Conservation (phyloP, 2,797 vertebrate species). For the Microchirus variegatus region DNA sequence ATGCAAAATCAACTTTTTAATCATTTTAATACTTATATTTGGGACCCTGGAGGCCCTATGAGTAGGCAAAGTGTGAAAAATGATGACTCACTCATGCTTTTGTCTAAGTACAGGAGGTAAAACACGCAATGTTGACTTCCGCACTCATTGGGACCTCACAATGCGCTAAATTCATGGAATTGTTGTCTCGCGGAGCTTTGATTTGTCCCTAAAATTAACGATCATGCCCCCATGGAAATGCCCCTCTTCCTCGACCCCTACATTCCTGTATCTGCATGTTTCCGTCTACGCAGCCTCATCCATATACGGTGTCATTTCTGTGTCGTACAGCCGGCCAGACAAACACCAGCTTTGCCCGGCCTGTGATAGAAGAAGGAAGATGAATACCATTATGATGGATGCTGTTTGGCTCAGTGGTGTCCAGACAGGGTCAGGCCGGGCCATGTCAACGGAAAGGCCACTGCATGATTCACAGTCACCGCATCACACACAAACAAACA, state of each 20-base stretch:
- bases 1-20: too few species aligned
- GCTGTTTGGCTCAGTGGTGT: constrained; percentile 45
- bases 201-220: too few species aligned
- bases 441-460: constrained; percentile 63
- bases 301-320: constrained; percentile 1
- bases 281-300: constrained; percentile 4
- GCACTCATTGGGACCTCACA: too few species aligned
- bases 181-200: too few species aligned
- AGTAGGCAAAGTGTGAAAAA: too few species aligned
- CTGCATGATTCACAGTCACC: constrained; percentile 55
- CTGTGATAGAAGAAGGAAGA: constrained; percentile 10
- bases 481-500: constrained; percentile 18
- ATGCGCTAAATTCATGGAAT: too few species aligned
- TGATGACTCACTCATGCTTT: too few species aligned
- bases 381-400: constrained; percentile 38
- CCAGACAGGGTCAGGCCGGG: constrained; percentile 54
- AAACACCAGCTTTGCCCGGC: neutral
- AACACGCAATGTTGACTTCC: too few species aligned
- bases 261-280: constrained; percentile 1
- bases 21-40: too few species aligned
- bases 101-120: too few species aligned
- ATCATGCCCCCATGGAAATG: too few species aligned
- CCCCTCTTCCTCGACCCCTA: neutral
- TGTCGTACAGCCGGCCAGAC: constrained; percentile 1
- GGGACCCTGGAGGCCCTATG: too few species aligned